These are phyloP conservation scores for Dendrolimus punctatus DNA, from an alignment of 1,140 invertebrate species.

Conservation along the genomic window DNA sequence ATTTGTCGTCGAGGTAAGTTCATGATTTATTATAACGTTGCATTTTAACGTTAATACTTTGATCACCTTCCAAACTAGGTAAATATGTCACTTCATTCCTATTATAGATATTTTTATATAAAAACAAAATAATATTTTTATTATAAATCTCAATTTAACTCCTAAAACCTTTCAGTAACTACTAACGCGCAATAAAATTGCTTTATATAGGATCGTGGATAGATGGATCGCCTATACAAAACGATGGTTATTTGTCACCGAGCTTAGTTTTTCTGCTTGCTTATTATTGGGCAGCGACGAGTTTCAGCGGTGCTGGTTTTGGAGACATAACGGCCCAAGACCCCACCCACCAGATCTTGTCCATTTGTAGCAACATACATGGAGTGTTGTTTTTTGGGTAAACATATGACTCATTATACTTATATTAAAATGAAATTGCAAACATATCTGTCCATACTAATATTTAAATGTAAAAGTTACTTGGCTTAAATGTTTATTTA, in stretches of 20 bases:
- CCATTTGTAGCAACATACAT: constrained; percentile 55
- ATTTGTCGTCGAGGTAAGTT: constrained; percentile 38
- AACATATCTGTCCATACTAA: background rate
- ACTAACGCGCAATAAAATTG: background rate
- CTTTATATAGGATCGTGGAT: constrained; percentile 45
- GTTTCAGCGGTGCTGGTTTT: constrained; percentile 60
- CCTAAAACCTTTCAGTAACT: too few relatives aligned
- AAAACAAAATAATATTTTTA: too few relatives aligned
- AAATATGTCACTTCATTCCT: too few relatives aligned
- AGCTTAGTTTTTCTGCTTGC: constrained; percentile 50
- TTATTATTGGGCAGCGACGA: constrained; percentile 62
- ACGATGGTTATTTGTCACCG: constrained; percentile 37
- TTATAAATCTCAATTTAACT: too few relatives aligned
- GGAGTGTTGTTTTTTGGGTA: constrained; percentile 67
- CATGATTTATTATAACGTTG: background rate
- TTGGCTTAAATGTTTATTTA: too few relatives aligned
- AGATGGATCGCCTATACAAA: constrained; percentile 35
- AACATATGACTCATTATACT: constrained; percentile 9
- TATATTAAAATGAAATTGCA: background rate
- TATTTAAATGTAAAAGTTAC: background rate
- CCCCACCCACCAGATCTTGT: constrained; percentile 50
- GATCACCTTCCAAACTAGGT: too few relatives aligned
- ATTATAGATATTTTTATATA: too few relatives aligned
- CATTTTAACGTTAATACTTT: too few relatives aligned
- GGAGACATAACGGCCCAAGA: constrained; percentile 64